Evolutionary conservation across 2,888 invertebrate species (phyloP), one percentile per base, ranked within the genome.

Genomic region (Sipha maydis): DNA sequence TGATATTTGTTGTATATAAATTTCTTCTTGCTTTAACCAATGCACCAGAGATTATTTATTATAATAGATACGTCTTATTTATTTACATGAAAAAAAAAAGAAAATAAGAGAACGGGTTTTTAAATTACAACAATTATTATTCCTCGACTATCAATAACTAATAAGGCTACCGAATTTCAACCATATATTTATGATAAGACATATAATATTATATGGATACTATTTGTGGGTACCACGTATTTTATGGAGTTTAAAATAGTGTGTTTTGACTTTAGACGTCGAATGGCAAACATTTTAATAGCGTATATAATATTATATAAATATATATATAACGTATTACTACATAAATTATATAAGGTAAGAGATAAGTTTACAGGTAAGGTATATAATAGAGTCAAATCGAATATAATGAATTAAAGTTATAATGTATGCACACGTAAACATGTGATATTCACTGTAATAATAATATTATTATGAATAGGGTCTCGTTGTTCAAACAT

Each of bases 11-110:
- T 41, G 76, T 67, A 61, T 67, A 86, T 79, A 86, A 73, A 88
- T 75, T 71, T 88, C 88, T 88, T 88, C 88, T 82, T 82, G 80
- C 80, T 88, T 85, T 78, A 88, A 88, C 88, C 88, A 31, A 80
- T 76, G 88, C 88, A 88, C 88, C 88, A 88, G 76, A 88, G 79
- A 88, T 76, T 75, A 78, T 41, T 69, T 31, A 67, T 77, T 25
- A 85, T 48, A 54, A 61, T 79, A 75, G 61, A 61, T 61, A 61
- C 61, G 61, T 61, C 25, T 21, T 61, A 25, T 61, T 61, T 61
- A 61, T 61, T 61, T 61, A 61, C 61, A 61, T 25, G 61, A 61
- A 61, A 61, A 21, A 61, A 61, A 61, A 61, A 21, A 21, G 0
- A 25, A 61, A 61, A 25, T 61, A 61, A 61, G 61, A 61, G 7